These are phyloP conservation scores for Chaitophorus viminalis DNA, from an alignment of 2,888 invertebrate species.

Conservation along the genomic window DNA sequence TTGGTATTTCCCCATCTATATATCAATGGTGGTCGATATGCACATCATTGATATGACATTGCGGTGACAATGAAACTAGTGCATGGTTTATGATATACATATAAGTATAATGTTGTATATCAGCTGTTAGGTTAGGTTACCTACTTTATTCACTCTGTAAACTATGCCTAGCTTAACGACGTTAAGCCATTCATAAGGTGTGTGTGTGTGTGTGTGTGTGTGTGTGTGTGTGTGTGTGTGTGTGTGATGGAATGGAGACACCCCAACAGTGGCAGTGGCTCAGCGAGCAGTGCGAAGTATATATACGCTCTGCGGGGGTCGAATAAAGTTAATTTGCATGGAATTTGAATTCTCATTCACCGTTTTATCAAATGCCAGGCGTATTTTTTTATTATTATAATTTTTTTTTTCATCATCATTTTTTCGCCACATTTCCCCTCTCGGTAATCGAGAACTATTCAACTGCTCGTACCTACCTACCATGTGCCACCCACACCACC, in stretches of 20 bases:
- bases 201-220: not conserved
- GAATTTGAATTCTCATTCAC: constrained; percentile 56
- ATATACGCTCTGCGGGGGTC: not conserved
- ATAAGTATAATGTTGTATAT: no score
- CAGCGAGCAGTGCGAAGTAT: not conserved
- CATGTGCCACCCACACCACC: not conserved
- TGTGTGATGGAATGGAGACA: not conserved
- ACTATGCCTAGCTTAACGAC: no score
- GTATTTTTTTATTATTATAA: constrained; percentile 9
- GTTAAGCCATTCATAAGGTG: no score
- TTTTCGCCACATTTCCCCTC: constrained; percentile 25
- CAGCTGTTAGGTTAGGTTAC: no score
- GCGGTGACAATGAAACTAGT: no score
- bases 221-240: no score
- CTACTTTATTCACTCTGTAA: no score
- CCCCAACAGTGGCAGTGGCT: not conserved
- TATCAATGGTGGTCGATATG: no score
- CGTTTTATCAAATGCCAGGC: constrained; percentile 32
- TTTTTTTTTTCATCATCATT: not conserved
- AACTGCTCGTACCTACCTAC: not conserved
- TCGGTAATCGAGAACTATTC: constrained; percentile 48
- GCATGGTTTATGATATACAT: no score
- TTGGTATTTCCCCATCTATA: no score
- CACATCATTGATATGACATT: no score
- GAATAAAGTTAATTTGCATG: constrained; percentile 58